Percentiles rank a stretch among this genome's conserved stretches.
phyloP scores from a whole-genome alignment of 2,113 vertebrate species.

The Eonycteris spelaea region DNA sequence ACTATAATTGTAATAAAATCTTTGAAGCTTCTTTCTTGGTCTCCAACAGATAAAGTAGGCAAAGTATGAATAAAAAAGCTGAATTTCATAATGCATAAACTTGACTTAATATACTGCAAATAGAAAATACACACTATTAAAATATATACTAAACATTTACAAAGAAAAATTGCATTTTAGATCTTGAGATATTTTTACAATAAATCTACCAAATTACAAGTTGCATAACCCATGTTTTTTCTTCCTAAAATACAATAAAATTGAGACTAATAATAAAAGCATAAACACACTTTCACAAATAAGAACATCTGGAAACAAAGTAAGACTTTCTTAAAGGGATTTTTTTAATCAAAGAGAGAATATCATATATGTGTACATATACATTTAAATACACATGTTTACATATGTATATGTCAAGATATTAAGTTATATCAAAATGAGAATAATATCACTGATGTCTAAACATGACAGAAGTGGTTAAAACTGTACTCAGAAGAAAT shows the following conservation, averaged over 20 bases:
- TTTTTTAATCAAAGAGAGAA: not conserved
- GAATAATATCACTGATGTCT: not conserved
- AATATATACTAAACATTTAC: not conserved
- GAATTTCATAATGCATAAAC: not conserved
- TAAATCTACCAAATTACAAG: not conserved
- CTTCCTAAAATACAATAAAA: not conserved
- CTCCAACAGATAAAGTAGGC: not conserved
- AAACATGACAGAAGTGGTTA: not conserved
- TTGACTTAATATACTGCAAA: not conserved
- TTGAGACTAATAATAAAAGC: not conserved
- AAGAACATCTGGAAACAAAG: not conserved
- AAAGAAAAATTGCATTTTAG: not conserved
- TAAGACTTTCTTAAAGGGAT: not conserved
- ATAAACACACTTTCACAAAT: not conserved
- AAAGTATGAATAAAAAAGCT: not conserved
- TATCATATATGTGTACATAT: not conserved
- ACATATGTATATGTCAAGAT: not conserved
- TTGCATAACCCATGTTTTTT: not conserved
- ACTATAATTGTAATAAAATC: not conserved
- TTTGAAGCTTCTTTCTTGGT: not conserved
- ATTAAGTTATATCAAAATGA: not conserved
- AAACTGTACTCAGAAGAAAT: not conserved
- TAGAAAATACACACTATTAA: not conserved
- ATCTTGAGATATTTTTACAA: not conserved
- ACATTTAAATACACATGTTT: not conserved